A percentile compares a stretch with the other conserved stretches of the same genome.
These are phyloP conservation scores for Pseudomyrmex concolor DNA, from an alignment of 1,140 invertebrate genomes.

Conservation along the genomic window DNA sequence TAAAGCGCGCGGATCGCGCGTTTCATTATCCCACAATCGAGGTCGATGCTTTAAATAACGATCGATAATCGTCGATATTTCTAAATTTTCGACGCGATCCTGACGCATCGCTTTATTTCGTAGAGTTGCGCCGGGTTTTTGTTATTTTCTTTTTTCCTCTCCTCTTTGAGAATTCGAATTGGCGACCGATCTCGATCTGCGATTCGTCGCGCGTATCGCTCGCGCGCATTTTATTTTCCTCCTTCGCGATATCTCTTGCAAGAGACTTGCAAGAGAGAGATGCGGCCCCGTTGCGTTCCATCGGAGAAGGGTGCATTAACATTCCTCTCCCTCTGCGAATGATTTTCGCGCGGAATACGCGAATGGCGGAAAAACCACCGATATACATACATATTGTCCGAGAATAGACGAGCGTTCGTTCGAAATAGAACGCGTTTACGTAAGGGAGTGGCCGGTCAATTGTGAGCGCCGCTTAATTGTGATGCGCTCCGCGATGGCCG, in stretches of 20 bases:
- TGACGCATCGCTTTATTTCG: background rate
- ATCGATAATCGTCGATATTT: conserved; percentile 32
- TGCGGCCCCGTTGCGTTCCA: background rate
- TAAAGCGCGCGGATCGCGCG: background rate
- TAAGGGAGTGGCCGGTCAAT: conserved; percentile 64
- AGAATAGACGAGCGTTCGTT: background rate
- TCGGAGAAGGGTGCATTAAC: background rate
- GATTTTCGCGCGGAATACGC: conserved; percentile 51
- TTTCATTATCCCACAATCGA: conserved; percentile 41
- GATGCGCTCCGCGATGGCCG: conserved; percentile 70
- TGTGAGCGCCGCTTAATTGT: conserved; percentile 70
- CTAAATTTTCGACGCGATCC: background rate
- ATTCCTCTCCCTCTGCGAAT: conserved; percentile 37
- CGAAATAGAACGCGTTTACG: background rate
- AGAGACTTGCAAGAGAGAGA: no score
- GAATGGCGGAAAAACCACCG: conserved; percentile 45
- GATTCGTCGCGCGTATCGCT: conserved; percentile 15
- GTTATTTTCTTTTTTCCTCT: background rate
- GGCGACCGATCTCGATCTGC: background rate
- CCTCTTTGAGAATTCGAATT: background rate
- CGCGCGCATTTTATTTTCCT: background rate
- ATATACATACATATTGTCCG: no score
- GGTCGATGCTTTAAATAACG: background rate
- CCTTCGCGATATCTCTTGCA: background rate
- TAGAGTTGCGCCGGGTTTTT: conserved; percentile 1